These are phyloP conservation scores for Maniola jurtina DNA, from an alignment of 1,140 invertebrate species.

Conservation along the genomic window DNA sequence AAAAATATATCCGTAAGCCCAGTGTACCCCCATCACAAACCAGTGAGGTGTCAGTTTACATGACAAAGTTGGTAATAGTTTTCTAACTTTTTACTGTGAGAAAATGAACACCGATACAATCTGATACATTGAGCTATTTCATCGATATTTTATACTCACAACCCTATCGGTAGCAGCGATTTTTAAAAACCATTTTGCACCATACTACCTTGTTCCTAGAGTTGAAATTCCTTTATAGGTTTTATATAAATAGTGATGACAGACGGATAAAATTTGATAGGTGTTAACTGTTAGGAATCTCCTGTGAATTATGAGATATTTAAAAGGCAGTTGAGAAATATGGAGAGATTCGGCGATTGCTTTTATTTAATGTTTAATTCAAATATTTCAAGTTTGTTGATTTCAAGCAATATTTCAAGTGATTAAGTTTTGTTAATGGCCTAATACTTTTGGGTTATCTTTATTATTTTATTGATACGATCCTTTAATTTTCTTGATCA, in stretches of 20 bases:
- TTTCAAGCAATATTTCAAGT: too few relatives aligned
- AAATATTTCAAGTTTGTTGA: not conserved
- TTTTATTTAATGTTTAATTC: constrained; percentile 12
- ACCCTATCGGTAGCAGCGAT: constrained; percentile 16
- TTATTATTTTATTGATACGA: too few relatives aligned
- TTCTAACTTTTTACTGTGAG: constrained; percentile 55
- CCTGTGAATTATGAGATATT: constrained; percentile 1
- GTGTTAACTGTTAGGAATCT: constrained; percentile 21
- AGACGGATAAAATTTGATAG: constrained; percentile 18
- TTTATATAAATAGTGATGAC: constrained; percentile 15
- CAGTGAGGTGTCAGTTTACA: constrained; percentile 60
- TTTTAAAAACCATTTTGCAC: not conserved
- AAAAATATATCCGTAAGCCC: constrained; percentile 10
- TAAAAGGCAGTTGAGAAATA: constrained; percentile 11
- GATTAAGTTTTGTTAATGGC: not conserved
- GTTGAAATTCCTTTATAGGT: constrained; percentile 7
- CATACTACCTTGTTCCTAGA: not conserved
- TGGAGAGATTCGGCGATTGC: not conserved
- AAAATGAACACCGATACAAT: constrained; percentile 37
- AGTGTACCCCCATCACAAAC: constrained; percentile 29
- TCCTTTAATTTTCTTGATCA: too few relatives aligned
- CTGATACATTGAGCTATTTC: constrained; percentile 14
- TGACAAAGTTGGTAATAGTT: constrained; percentile 57
- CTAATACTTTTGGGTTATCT: not conserved
- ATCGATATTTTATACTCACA: constrained; percentile 22